These are phyloP conservation scores for Aphis craccivora DNA, from an alignment of 1,140 invertebrate species.

Conservation along the genomic window DNA sequence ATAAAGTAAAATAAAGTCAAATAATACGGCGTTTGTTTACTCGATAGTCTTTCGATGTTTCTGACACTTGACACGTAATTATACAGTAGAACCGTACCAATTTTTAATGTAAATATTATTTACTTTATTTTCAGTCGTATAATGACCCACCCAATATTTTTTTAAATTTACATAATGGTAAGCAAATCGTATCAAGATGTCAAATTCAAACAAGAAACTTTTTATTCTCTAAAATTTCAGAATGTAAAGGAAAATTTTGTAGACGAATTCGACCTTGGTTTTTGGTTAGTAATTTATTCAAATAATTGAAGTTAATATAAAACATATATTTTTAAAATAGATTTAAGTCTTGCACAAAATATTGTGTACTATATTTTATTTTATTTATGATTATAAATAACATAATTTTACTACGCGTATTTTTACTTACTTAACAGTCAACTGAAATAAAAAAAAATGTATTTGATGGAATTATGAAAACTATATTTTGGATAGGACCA, in stretches of 20 bases:
- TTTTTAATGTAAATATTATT: background rate
- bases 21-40: too few relatives aligned
- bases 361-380: too few relatives aligned
- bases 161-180: slow-evolving; percentile 37
- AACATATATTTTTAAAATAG: background rate
- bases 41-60: too few relatives aligned
- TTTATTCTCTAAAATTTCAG: background rate
- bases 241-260: slow-evolving; percentile 34
- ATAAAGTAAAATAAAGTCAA: too few relatives aligned
- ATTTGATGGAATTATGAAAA: slow-evolving; percentile 31
- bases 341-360: too few relatives aligned
- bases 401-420: too few relatives aligned
- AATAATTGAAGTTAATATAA: background rate
- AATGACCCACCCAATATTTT: slow-evolving; percentile 33
- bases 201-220: slow-evolving; percentile 47
- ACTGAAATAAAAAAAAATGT: slow-evolving; percentile 10
- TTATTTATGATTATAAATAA: background rate
- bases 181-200: slow-evolving; percentile 30
- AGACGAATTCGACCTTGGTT: slow-evolving; percentile 23
- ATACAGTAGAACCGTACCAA: too few relatives aligned
- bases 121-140: slow-evolving; percentile 33
- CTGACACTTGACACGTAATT: too few relatives aligned
- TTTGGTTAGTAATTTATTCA: slow-evolving; percentile 18
- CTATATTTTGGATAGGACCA: slow-evolving; percentile 42
- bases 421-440: background rate